phyloP scores from a whole-genome alignment of 2,888 invertebrate genomes.

The Melanostoma scalare region DNA sequence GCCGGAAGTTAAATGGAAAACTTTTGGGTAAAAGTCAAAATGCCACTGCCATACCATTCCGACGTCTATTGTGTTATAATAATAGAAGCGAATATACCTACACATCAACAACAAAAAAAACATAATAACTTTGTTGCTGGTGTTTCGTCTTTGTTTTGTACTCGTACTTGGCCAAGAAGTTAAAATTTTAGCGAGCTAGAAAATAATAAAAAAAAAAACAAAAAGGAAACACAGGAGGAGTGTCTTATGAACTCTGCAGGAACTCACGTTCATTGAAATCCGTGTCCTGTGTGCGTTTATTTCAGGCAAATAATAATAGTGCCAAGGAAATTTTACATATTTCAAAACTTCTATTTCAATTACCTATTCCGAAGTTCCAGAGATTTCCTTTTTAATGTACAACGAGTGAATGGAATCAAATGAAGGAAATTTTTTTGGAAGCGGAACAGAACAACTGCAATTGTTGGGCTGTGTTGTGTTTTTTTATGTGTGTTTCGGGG shows the following conservation, averaged over 20 bases:
- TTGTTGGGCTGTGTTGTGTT: no score
- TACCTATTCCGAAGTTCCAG: slow-evolving; percentile 37
- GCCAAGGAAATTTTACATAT: slow-evolving; percentile 58
- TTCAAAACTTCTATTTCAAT: slow-evolving; percentile 69
- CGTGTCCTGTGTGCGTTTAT: slow-evolving; percentile 27
- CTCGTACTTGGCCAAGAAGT: neutral
- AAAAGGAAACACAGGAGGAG: neutral
- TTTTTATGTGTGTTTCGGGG: slow-evolving; percentile 54
- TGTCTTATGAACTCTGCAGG: slow-evolving; percentile 11
- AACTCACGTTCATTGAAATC: slow-evolving; percentile 31
- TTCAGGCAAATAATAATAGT: slow-evolving; percentile 32
- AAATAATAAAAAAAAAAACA: slow-evolving; percentile 17
- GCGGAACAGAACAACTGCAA: slow-evolving; percentile 10
- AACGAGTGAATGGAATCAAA: neutral
- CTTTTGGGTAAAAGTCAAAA: slow-evolving; percentile 41
- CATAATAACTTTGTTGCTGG: slow-evolving; percentile 51
- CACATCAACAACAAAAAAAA: slow-evolving; percentile 8
- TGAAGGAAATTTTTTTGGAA: neutral
- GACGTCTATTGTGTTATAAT: slow-evolving; percentile 49
- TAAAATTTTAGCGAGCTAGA: neutral
- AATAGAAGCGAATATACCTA: slow-evolving; percentile 28
- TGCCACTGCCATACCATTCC: slow-evolving; percentile 44
- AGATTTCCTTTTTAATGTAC: neutral
- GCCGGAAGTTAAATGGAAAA: slow-evolving; percentile 61
- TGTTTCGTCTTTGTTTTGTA: neutral